These are phyloP conservation scores for Acanthaster planci DNA, from an alignment of 35 echinoderm and acorn worm species.

Conservation along the genomic window DNA sequence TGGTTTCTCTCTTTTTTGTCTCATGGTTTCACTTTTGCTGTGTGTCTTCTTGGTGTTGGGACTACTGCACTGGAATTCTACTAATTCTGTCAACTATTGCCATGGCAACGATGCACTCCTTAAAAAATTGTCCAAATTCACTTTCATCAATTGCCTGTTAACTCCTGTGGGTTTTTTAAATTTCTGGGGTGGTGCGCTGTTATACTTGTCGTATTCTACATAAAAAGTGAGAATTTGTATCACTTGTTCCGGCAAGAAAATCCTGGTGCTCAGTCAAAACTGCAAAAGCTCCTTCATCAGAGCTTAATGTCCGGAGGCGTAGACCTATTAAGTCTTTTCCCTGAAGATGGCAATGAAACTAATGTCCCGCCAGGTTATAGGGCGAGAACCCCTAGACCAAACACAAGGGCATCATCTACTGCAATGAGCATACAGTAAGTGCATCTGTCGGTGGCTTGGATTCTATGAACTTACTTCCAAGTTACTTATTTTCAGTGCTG, in stretches of 20 bases:
- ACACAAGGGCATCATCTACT: conserved; percentile 6
- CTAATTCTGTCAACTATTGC: not conserved
- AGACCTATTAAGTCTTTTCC: conserved; percentile 19
- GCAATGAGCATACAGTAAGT: conserved; percentile 10
- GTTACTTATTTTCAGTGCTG: too few relatives aligned
- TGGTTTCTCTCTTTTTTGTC: too few relatives aligned
- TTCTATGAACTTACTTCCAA: too few relatives aligned
- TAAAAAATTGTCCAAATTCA: too few relatives aligned
- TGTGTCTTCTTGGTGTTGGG: conserved; percentile 8
- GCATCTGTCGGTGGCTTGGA: not conserved
- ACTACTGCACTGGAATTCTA: conserved; percentile 12
- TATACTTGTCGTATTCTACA: not conserved
- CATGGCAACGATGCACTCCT: not conserved
- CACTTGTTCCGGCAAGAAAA: conserved; percentile 14
- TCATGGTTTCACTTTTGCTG: too few relatives aligned
- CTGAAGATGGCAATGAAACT: conserved; percentile 2
- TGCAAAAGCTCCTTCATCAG: conserved; percentile 13
- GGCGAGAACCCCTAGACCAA: conserved; percentile 6
- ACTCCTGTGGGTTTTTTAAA: too few relatives aligned
- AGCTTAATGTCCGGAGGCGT: conserved; percentile 13
- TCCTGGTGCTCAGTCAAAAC: not conserved
- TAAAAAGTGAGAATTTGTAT: not conserved
- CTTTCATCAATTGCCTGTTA: too few relatives aligned
- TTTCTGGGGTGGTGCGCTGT: too few relatives aligned
- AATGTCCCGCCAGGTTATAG: not conserved